phyloP scores from a whole-genome alignment of 2,888 invertebrate genomes.

The Aspidiotus rigidus region DNA sequence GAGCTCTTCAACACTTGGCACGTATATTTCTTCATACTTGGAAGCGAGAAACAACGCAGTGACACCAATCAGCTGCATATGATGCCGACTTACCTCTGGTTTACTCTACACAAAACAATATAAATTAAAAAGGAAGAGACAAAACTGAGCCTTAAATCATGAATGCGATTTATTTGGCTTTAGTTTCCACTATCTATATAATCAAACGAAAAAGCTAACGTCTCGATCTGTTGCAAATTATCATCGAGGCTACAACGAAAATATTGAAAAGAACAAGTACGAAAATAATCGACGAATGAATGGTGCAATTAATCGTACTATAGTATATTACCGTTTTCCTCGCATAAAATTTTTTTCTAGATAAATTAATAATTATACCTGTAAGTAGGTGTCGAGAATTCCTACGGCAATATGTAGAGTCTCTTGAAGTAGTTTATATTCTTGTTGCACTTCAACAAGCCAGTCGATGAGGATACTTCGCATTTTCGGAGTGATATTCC shows the following conservation, averaged over 20 bases:
- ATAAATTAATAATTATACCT: constrained; percentile 46
- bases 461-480: constrained; percentile 83
- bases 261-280: too few relatives aligned
- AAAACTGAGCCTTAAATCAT: not conserved
- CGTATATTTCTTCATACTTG: constrained; percentile 91
- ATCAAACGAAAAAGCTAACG: too few relatives aligned
- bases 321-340: too few relatives aligned
- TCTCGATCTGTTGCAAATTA: too few relatives aligned
- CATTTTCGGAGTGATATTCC: constrained; percentile 69
- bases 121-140: constrained; percentile 38
- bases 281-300: too few relatives aligned
- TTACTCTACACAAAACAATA: constrained; percentile 48
- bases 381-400: constrained; percentile 81
- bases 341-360: too few relatives aligned
- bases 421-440: constrained; percentile 76
- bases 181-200: not conserved
- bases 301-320: too few relatives aligned
- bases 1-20: constrained; percentile 79
- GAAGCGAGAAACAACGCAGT: constrained; percentile 82
- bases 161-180: constrained; percentile 19
- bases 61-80: constrained; percentile 79
- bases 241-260: too few relatives aligned
- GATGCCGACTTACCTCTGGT: constrained; percentile 54
- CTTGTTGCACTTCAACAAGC: constrained; percentile 82
- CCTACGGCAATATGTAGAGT: constrained; percentile 81